Evolutionary conservation across 2,888 invertebrate species (phyloP).

Genomic region (Drosophila infuscata): DNA sequence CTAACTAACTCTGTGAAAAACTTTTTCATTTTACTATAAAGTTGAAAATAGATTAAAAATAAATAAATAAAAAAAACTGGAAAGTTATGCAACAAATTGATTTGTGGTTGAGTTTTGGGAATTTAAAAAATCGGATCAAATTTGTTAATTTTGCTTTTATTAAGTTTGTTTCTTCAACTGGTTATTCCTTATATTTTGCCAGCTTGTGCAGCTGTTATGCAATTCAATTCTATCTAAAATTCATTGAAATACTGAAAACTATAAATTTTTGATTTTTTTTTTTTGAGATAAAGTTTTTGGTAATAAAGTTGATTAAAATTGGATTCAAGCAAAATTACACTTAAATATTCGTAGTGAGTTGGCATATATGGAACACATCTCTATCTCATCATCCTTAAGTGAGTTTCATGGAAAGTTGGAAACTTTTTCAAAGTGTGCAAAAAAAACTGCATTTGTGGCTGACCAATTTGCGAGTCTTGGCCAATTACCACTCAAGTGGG

Average conservation of each 20-base stretch:
- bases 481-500: conserved; percentile 34
- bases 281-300: background rate
- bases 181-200: background rate
- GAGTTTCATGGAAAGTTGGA: conserved; percentile 1
- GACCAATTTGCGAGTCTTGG: conserved; percentile 38
- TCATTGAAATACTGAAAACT: background rate
- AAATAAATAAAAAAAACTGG: background rate
- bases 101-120: background rate
- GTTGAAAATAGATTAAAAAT: background rate
- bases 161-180: background rate
- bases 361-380: background rate
- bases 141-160: background rate
- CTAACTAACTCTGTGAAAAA: background rate
- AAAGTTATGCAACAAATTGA: background rate
- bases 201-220: background rate
- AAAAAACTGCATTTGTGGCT: conserved; percentile 32
- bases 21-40: background rate
- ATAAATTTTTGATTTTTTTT: background rate
- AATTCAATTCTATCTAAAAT: background rate
- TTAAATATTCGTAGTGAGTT: background rate
- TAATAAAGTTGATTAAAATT: background rate
- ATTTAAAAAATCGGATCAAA: background rate
- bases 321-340: background rate
- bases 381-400: background rate
- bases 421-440: conserved; percentile 11